Evolutionary conservation across 2,888 invertebrate species (phyloP).

Genomic region (Sarcophaga subvicina): DNA sequence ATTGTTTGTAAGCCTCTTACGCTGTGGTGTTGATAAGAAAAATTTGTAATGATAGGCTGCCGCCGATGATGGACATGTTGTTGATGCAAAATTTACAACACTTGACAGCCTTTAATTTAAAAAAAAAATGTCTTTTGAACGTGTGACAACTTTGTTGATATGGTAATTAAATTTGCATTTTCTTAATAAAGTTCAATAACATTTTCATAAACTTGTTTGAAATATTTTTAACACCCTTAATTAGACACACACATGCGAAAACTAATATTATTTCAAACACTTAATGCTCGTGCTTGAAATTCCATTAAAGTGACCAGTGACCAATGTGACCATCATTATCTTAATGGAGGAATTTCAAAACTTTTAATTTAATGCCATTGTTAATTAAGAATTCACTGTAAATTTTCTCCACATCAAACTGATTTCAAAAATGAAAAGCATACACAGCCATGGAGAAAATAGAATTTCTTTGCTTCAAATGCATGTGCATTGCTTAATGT

Average conservation of each 20-base stretch:
- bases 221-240: neutral
- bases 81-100: neutral
- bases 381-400: conserved; percentile 37
- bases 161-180: neutral
- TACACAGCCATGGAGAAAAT: too few relatives aligned
- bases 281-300: neutral
- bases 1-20: too few relatives aligned
- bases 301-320: neutral
- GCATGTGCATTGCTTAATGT: too few relatives aligned
- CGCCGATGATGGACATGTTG: neutral
- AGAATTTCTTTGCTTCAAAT: too few relatives aligned
- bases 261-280: neutral
- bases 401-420: neutral
- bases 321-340: neutral
- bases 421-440: neutral
- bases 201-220: neutral
- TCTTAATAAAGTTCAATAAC: neutral
- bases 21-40: neutral
- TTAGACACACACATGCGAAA: neutral
- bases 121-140: neutral
- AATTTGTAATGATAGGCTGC: neutral
- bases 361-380: conserved; percentile 38
- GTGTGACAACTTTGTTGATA: neutral
- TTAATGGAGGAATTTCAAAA: conserved; percentile 22
- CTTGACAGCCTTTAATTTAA: neutral